Evolutionary conservation across 2,113 vertebrate species (phyloP).

Genomic region (Grallaria varia): DNA sequence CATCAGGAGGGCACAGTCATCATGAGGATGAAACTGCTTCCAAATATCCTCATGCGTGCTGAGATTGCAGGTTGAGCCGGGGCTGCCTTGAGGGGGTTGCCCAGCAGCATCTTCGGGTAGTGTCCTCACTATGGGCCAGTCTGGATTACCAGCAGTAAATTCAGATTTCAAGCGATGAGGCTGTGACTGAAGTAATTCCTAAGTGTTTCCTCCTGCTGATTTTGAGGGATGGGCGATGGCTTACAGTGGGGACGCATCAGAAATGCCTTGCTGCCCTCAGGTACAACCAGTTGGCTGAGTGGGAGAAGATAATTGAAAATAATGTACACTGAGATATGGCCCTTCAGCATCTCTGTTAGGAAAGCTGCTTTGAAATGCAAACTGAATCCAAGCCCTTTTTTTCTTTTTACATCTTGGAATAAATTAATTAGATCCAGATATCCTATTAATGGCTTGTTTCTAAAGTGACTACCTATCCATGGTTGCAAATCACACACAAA

Average conservation of each 20-base stretch:
- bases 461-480: background rate
- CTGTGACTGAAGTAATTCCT: background rate
- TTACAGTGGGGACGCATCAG: background rate
- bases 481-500: background rate
- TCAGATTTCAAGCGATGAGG: background rate
- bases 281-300: background rate
- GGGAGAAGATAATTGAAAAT: background rate
- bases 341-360: background rate
- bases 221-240: background rate
- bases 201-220: background rate
- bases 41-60: accelerated
- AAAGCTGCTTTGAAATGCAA: background rate
- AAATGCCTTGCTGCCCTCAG: background rate
- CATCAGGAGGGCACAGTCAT: background rate
- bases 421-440: background rate
- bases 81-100: background rate
- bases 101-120: background rate
- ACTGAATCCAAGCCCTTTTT: background rate
- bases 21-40: background rate
- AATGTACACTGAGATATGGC: background rate
- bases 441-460: background rate
- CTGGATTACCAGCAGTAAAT: background rate
- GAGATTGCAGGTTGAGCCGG: background rate
- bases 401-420: background rate
- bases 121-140: background rate